Evolutionary conservation across 2,797 vertebrate genomes (phyloP), one percentile per base, ranked within the genome.

Genomic region (Xerus rutilus): DNA sequence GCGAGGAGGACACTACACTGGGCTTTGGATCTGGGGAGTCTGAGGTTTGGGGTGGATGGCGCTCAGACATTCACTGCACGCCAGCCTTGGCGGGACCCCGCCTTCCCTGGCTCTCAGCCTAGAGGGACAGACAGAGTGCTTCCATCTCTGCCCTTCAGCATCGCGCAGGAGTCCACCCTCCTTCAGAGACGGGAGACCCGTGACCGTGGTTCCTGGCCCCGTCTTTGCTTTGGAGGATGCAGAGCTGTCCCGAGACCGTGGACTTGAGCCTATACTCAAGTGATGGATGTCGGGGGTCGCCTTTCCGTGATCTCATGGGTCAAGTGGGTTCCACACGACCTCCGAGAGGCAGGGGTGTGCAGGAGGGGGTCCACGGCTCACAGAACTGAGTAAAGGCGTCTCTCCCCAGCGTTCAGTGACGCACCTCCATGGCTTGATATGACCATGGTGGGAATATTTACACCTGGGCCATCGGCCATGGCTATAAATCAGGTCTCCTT

Each of bases 391-490:
- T 0, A 0, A 78, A 47, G 18, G 20, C 18, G 6, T 72, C 23
- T 32, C 83, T 72, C 77, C n/a, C 67, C 54, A 49, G 20, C 67
- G 64, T 39, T 6, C 57, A 25, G 45, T 23, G 59, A 74, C 49
- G 17, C 72, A 83, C 10, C 1, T 0, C 10, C 20, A 74, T 35
- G 62, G 57, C 70, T 86, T 9, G 2, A 84, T 25, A 13, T 7
- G 59, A 35, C 83, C 25, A 3, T 0, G 2, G 14, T 14, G 52
- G 78, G 20, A 45, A 5, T 25, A 62, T 72, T 79, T 85, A 89
- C 25, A 89, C 35, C 43, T 32, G 8, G 25, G 93, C 39, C 32
- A n/a, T 57, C n/a, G 83, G 78, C 94, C 64, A 43, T 70, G 49
- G 72, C 78, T 85, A 35, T 18, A 43, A 57, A 4, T 4, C n/a